phyloP scores from a whole-genome alignment of 2,113 vertebrate species.

The Nymphicus hollandicus region DNA sequence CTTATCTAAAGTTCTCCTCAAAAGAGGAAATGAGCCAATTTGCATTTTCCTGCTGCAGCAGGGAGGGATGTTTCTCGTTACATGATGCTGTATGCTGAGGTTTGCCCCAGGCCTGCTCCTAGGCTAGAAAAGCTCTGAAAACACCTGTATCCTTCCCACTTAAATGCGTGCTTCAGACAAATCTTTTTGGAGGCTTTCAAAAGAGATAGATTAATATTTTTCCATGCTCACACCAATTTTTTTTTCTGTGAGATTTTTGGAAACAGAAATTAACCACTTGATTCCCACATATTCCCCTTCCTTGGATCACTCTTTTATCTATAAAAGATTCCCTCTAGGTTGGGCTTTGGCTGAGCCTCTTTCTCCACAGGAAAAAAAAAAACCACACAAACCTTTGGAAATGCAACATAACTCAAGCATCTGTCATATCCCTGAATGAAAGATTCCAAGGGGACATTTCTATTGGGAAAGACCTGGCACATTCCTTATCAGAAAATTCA shows the following conservation, averaged over 20 bases:
- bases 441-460: background rate
- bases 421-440: slow-evolving; percentile 1
- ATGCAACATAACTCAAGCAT: background rate
- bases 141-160: slow-evolving; percentile 77
- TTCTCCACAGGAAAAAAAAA: background rate
- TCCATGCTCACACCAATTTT: slow-evolving; percentile 47
- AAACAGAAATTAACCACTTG: slow-evolving; percentile 68
- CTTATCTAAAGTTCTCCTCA: slow-evolving; percentile 72
- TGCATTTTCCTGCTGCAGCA: slow-evolving; percentile 77
- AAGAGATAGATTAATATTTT: slow-evolving; percentile 66
- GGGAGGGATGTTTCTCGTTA: slow-evolving; percentile 62
- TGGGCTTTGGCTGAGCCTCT: background rate
- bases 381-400: background rate
- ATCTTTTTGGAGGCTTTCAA: slow-evolving; percentile 70
- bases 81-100: slow-evolving; percentile 47
- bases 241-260: slow-evolving; percentile 31
- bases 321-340: background rate
- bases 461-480: background rate
- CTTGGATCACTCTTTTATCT: background rate
- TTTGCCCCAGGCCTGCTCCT: slow-evolving; percentile 78
- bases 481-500: slow-evolving; percentile 40
- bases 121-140: slow-evolving; percentile 72
- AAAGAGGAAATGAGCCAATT: slow-evolving; percentile 74
- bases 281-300: background rate
- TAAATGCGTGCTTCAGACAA: slow-evolving; percentile 74